Conservation (phyloP, 2,888 invertebrate species). For the Bruchidius siliquastri region DNA sequence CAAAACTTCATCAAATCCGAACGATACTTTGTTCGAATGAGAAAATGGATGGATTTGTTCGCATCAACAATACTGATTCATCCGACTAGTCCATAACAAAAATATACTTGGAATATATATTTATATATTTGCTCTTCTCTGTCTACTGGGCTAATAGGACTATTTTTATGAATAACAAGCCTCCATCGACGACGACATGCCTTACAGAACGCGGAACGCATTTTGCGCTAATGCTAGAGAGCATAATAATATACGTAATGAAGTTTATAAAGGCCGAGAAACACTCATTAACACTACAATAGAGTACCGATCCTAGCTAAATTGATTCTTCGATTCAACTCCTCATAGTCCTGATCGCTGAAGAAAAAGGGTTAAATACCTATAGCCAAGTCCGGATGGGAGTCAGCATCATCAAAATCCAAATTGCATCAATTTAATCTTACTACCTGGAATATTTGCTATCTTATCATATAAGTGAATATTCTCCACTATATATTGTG, state of each 20-base stretch:
- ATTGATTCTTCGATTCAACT: constrained; percentile 21
- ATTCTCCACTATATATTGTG: too few relatives aligned
- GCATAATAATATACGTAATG: constrained; percentile 9
- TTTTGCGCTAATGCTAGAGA: background rate
- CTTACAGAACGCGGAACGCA: background rate
- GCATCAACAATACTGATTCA: too few relatives aligned
- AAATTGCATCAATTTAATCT: too few relatives aligned
- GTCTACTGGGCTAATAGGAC: background rate
- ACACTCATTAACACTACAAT: constrained; percentile 27
- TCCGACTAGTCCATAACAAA: too few relatives aligned
- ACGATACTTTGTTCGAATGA: too few relatives aligned
- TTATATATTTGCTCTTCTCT: too few relatives aligned
- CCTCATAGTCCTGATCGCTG: constrained; percentile 1
- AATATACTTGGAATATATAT: too few relatives aligned
- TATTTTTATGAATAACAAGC: background rate
- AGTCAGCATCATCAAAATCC: too few relatives aligned
- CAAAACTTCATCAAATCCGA: too few relatives aligned
- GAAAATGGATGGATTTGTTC: too few relatives aligned
- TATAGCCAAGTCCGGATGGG: background rate
- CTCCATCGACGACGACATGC: background rate
- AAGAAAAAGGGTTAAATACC: background rate
- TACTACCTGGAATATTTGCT: too few relatives aligned
- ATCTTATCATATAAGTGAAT: too few relatives aligned
- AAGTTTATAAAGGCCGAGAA: constrained; percentile 14
- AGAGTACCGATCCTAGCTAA: constrained; percentile 25